Conservation (phyloP, 2,797 vertebrate genomes). For the Mormyrus proboscirostris region DNA sequence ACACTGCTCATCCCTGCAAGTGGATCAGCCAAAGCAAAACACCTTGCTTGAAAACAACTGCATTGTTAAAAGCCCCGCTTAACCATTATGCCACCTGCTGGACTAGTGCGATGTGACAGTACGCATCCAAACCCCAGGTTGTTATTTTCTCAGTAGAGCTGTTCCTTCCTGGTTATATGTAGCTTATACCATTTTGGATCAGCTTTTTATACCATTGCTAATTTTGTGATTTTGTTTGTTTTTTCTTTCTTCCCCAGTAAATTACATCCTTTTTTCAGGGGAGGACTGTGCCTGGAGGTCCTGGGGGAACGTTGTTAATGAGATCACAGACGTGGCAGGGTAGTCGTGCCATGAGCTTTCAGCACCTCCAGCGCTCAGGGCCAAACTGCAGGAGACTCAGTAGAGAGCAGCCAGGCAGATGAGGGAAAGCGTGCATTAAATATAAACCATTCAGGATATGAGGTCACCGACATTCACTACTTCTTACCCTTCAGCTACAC, state of each 20-base stretch:
- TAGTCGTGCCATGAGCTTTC: neutral
- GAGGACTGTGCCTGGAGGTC: neutral
- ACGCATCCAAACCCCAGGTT: neutral
- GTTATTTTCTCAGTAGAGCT: neutral
- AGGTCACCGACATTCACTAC: neutral
- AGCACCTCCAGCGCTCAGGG: neutral
- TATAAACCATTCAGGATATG: neutral
- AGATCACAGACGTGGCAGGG: neutral
- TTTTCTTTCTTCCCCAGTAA: neutral
- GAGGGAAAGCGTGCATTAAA: conserved; percentile 9
- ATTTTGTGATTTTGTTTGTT: neutral
- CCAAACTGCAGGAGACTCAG: neutral
- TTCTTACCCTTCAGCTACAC: neutral
- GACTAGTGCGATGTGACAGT: neutral
- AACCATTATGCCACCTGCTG: neutral
- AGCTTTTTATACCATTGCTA: neutral
- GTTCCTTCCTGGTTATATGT: neutral
- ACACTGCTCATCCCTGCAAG: neutral
- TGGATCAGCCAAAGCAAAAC: neutral
- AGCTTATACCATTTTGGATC: neutral
- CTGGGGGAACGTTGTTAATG: neutral
- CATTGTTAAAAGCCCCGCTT: neutral
- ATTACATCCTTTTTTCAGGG: neutral
- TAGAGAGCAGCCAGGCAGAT: neutral
- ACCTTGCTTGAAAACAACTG: neutral